Percentiles rank a stretch among this genome's conserved stretches.
phyloP scores from a whole-genome alignment of 2,888 invertebrate genomes.

The Callyntrura sp. region DNA sequence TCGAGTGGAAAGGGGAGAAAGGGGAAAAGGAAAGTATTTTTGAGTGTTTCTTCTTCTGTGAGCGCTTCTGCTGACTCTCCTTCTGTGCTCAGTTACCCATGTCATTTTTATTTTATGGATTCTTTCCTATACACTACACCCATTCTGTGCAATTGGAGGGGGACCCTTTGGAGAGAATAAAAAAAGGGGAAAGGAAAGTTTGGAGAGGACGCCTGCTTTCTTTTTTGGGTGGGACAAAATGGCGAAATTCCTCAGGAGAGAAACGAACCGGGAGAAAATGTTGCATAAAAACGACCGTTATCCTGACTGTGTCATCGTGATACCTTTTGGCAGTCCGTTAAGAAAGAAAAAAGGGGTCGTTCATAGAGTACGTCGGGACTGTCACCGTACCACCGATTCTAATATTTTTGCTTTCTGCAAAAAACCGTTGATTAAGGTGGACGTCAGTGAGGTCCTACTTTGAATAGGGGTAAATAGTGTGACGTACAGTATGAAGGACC shows the following conservation, averaged over 20 bases:
- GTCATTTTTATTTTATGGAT: conserved; percentile 44
- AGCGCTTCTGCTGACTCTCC: no score
- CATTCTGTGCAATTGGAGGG: not conserved
- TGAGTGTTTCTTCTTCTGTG: conserved; percentile 21
- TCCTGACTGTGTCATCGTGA: not conserved
- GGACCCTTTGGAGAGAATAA: not conserved
- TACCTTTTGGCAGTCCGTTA: no score
- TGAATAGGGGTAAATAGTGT: no score
- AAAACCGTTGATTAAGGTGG: no score
- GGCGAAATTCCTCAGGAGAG: conserved; percentile 32
- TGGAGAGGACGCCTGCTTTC: conserved; percentile 5
- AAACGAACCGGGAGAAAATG: not conserved
- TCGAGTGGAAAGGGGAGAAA: conserved; percentile 22
- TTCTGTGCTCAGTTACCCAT: conserved; percentile 52
- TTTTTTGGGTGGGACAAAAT: conserved; percentile 4
- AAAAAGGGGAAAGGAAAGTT: not conserved
- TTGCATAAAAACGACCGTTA: not conserved
- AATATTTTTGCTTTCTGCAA: no score
- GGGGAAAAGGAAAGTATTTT: conserved; percentile 33
- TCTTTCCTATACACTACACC: not conserved
- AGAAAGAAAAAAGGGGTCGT: no score
- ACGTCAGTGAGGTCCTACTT: no score
- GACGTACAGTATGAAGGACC: no score
- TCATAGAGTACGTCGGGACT: no score
- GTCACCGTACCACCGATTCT: no score